Evolutionary conservation across 2,888 invertebrate genomes (phyloP).

Genomic region (Seira ritae): DNA sequence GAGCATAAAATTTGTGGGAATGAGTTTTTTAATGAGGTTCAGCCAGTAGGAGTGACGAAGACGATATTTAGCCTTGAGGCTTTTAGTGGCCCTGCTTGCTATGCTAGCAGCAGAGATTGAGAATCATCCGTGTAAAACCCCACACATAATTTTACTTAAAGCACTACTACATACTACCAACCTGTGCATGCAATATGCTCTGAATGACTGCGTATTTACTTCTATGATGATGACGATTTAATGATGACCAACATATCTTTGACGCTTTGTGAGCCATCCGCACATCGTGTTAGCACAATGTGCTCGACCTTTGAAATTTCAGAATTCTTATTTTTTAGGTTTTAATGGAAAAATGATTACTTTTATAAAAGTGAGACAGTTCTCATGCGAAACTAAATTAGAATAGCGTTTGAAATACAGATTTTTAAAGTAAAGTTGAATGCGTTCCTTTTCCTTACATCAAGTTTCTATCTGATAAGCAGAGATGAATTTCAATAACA

Average conservation of each 20-base stretch:
- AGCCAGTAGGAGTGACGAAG: background rate
- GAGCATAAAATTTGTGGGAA: too few species aligned
- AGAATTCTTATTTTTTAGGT: background rate
- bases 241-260: too few species aligned
- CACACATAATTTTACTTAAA: constrained; percentile 21
- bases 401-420: background rate
- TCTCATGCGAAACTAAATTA: background rate
- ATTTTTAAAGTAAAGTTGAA: background rate
- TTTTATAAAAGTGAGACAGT: background rate
- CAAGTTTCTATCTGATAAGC: too few species aligned
- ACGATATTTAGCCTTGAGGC: constrained; percentile 42
- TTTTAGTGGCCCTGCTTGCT: constrained; percentile 10
- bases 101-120: background rate
- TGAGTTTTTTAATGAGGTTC: too few species aligned
- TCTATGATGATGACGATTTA: too few species aligned
- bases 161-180: constrained; percentile 8
- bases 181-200: constrained; percentile 12
- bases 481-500: constrained; percentile 56
- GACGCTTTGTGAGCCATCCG: too few species aligned
- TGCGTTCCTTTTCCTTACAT: background rate
- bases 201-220: too few species aligned
- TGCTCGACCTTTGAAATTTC: too few species aligned
- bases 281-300: too few species aligned
- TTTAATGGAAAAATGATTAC: background rate
- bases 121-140: background rate